Conservation (phyloP, 2,113 vertebrate genomes). For the Heloderma charlesbogerti region DNA sequence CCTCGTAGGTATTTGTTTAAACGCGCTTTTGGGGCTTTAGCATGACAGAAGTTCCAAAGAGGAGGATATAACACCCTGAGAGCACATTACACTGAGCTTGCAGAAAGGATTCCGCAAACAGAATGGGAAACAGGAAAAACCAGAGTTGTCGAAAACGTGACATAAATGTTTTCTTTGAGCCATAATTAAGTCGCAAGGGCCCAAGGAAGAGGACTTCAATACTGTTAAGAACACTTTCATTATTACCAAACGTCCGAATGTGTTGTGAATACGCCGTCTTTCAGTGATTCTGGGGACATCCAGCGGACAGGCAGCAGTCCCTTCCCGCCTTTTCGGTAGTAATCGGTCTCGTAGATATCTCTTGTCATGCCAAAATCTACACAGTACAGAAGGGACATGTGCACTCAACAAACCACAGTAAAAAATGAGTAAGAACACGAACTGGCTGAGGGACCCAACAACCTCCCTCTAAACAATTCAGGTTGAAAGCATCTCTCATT, state of each 20-base stretch:
- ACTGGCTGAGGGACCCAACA: background rate
- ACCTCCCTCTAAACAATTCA: background rate
- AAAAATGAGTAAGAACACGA: rapidly evolving
- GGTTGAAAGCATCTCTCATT: background rate
- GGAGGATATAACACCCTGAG: conserved; percentile 14
- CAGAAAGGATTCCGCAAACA: conserved; percentile 14
- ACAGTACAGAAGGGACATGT: conserved; percentile 6
- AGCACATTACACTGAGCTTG: background rate
- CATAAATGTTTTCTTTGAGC: background rate
- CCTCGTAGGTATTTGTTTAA: background rate
- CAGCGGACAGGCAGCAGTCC: conserved; percentile 96
- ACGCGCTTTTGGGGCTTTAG: background rate
- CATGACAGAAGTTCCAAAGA: background rate
- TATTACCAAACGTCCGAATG: conserved; percentile 97
- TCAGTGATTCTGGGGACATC: conserved; percentile 98
- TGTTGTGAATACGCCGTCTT: conserved; percentile 98
- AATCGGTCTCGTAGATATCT: conserved; percentile 99
- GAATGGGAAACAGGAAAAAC: background rate
- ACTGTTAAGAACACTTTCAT: conserved; percentile 17
- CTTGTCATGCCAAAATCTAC: conserved; percentile 98
- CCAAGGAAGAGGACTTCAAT: background rate
- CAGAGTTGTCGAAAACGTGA: background rate
- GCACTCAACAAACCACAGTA: background rate
- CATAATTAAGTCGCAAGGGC: background rate
- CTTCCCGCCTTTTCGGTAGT: conserved; percentile 97